These are phyloP conservation scores for Cottoperca gobio DNA, from an alignment of 2,797 vertebrate species.

Conservation along the genomic window DNA sequence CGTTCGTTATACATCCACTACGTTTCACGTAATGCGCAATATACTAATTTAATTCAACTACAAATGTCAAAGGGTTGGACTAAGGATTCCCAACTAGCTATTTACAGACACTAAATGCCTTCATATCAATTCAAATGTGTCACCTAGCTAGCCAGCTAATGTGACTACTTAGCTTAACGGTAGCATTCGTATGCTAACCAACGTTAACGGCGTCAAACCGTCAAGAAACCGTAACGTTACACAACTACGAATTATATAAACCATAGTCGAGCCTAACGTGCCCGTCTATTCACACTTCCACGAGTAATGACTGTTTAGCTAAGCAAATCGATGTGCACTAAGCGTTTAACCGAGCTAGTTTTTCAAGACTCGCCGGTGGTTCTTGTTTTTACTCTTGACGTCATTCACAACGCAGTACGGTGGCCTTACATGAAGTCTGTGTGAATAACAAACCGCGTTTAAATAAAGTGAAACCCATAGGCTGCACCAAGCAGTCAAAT, in stretches of 20 bases:
- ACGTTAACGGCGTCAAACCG: background rate
- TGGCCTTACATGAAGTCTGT: constrained; percentile 28
- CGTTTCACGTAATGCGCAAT: no score
- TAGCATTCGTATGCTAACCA: constrained; percentile 30
- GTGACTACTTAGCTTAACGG: constrained; percentile 21
- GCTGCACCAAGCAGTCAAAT: constrained; percentile 11
- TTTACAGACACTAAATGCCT: background rate
- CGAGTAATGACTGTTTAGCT: fast-evolving
- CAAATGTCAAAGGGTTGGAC: background rate
- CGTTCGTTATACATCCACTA: background rate
- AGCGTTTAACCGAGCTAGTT: background rate
- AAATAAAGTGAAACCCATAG: constrained; percentile 41
- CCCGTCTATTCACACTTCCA: background rate
- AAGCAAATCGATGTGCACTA: no score
- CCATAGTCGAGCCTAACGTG: background rate
- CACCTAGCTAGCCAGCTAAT: constrained; percentile 18
- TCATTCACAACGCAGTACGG: constrained; percentile 66
- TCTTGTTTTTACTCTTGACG: constrained; percentile 75
- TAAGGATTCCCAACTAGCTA: background rate
- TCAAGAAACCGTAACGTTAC: background rate
- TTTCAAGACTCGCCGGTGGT: background rate
- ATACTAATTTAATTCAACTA: fast-evolving
- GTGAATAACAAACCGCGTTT: constrained; percentile 61
- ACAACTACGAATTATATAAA: background rate
- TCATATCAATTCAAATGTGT: background rate